Percentiles rank a stretch among this genome's conserved stretches.
phyloP scores from a whole-genome alignment of 2,113 vertebrate species.

The Pterocles burchelli region DNA sequence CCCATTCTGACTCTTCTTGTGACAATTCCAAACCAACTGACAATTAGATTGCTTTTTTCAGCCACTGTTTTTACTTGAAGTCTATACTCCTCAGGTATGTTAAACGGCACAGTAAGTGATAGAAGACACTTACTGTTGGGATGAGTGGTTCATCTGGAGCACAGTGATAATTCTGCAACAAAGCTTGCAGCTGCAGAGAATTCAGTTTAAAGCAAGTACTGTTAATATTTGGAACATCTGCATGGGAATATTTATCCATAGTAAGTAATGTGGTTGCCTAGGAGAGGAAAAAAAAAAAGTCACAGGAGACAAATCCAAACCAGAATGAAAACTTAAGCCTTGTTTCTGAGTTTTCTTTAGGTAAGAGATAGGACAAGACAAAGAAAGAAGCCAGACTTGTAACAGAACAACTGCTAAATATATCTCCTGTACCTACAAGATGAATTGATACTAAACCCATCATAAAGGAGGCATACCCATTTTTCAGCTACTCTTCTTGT shows the following conservation, averaged over 20 bases:
- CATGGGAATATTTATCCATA: constrained; percentile 96
- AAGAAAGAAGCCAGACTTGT: background rate
- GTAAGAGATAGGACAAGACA: background rate
- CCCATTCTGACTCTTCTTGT: background rate
- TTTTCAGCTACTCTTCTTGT: background rate
- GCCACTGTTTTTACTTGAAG: background rate
- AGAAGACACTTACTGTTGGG: constrained; percentile 83
- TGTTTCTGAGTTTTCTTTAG: background rate
- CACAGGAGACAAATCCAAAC: background rate
- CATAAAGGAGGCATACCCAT: background rate
- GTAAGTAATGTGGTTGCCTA: constrained; percentile 97
- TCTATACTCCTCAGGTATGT: background rate
- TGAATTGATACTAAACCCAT: background rate
- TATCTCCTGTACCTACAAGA: background rate
- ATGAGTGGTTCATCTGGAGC: constrained; percentile 96
- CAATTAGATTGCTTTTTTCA: background rate
- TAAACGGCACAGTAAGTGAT: background rate
- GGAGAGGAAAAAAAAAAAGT: too few relatives aligned
- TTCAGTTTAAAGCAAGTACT: constrained; percentile 99
- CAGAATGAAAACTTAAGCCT: background rate
- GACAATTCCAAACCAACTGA: background rate
- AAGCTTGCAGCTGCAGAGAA: constrained; percentile 93
- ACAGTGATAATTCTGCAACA: constrained; percentile 96
- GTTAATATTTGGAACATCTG: constrained; percentile 91
- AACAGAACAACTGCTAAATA: background rate